A percentile compares a stretch with the other conserved stretches of the same genome.
Conservation (phyloP, 2,888 invertebrate genomes). For the Orchestes rusci region DNA sequence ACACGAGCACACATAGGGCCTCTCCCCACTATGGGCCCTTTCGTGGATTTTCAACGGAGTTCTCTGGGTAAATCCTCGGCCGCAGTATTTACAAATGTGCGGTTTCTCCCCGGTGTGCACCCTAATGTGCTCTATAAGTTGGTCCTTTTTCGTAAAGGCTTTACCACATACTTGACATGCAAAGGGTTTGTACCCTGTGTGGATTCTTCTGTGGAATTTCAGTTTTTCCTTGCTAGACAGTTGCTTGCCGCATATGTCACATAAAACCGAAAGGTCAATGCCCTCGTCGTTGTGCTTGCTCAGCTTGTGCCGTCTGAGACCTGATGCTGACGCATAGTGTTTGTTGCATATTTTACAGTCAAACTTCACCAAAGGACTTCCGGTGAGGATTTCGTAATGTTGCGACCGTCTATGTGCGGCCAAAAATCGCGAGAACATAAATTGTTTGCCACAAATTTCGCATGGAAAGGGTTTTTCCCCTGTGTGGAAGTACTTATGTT, state of each 20-base stretch:
- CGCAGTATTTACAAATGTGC: constrained; percentile 37
- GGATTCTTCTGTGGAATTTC: constrained; percentile 39
- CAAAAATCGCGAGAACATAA: constrained; percentile 47
- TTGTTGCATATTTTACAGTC: constrained; percentile 48
- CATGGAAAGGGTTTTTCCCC: constrained; percentile 47
- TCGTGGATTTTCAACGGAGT: constrained; percentile 54
- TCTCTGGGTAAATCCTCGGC: constrained; percentile 46
- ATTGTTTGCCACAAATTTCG: constrained; percentile 49
- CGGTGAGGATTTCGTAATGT: constrained; percentile 44
- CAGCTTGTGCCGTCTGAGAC: constrained; percentile 42
- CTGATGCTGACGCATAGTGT: constrained; percentile 40
- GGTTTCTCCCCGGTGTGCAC: constrained; percentile 41
- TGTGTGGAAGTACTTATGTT: constrained; percentile 38
- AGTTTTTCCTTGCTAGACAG: constrained; percentile 39
- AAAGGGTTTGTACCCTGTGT: constrained; percentile 46
- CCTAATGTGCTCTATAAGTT: constrained; percentile 38
- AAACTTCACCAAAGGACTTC: constrained; percentile 37
- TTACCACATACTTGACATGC: constrained; percentile 43
- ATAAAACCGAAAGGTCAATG: constrained; percentile 46
- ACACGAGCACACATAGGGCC: constrained; percentile 37
- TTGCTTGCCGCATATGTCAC: constrained; percentile 40
- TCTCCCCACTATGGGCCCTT: constrained; percentile 39
- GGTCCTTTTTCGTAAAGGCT: constrained; percentile 45
- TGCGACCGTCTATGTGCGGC: constrained; percentile 45
- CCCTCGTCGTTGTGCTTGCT: constrained; percentile 35